These are phyloP conservation scores for Andrena bucephala DNA, from an alignment of 2,888 invertebrate genomes.

Conservation along the genomic window DNA sequence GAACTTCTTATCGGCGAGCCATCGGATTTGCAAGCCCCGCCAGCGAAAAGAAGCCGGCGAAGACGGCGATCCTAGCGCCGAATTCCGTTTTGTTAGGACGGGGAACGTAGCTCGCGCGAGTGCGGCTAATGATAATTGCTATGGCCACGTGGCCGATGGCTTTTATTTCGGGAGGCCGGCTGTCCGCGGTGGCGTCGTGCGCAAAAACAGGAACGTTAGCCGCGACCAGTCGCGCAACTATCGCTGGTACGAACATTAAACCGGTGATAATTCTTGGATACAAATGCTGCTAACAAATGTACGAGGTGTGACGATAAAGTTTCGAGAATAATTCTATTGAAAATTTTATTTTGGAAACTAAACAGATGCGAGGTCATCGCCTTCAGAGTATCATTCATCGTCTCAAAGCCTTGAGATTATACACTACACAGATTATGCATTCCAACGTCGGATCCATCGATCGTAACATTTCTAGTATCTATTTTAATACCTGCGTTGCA, in stretches of 20 bases:
- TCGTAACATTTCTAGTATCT: no score
- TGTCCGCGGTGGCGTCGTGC: constrained; percentile 70
- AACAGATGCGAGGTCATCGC: constrained; percentile 25
- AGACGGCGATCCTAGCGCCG: constrained; percentile 55
- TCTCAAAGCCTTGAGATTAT: no score
- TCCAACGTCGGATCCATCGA: no score
- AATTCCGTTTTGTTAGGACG: constrained; percentile 63
- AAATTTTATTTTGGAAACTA: neutral
- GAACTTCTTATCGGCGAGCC: constrained; percentile 57
- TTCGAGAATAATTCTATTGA: neutral
- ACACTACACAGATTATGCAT: no score
- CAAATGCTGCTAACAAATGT: constrained; percentile 75
- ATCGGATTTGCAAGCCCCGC: constrained; percentile 54
- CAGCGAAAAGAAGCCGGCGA: constrained; percentile 62
- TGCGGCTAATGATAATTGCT: constrained; percentile 83
- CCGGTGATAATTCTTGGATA: constrained; percentile 76
- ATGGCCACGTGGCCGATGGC: constrained; percentile 72
- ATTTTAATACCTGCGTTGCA: no score
- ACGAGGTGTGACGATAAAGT: constrained; percentile 13
- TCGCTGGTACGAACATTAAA: constrained; percentile 51
- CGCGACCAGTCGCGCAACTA: constrained; percentile 46
- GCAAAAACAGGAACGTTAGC: constrained; percentile 76
- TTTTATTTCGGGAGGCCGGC: constrained; percentile 75
- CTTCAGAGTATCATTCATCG: neutral
- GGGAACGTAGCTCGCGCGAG: constrained; percentile 64